These are phyloP conservation scores for Sterrhoptilus dennistouni DNA, from an alignment of 2,113 vertebrate species.

Conservation along the genomic window DNA sequence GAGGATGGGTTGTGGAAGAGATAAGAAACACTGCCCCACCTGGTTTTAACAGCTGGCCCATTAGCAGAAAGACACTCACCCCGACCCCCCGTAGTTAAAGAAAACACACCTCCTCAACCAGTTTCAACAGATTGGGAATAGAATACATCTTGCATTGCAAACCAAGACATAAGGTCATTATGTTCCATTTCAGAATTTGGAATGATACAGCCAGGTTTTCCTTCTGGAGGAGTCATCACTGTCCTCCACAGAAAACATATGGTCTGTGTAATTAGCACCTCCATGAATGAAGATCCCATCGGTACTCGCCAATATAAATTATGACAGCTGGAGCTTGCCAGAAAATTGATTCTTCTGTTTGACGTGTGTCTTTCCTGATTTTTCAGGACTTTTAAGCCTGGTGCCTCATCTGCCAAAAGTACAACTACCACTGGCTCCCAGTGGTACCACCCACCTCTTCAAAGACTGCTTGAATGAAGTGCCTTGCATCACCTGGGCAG, in stretches of 20 bases:
- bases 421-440: not conserved
- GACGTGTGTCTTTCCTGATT: not conserved
- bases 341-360: not conserved
- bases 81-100: too few relatives aligned
- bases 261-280: not conserved
- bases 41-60: too few relatives aligned
- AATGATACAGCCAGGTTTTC: not conserved
- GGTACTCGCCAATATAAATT: not conserved
- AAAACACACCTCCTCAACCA: too few relatives aligned
- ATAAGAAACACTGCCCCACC: too few relatives aligned
- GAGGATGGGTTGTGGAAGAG: too few relatives aligned
- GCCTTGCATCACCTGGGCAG: accelerated
- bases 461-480: not conserved
- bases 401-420: not conserved
- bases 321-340: not conserved
- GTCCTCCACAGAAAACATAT: not conserved
- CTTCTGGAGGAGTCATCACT: not conserved
- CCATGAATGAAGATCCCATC: not conserved
- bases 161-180: not conserved
- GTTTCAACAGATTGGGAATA: too few relatives aligned
- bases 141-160: too few relatives aligned
- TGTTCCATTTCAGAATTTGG: not conserved
- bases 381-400: not conserved
- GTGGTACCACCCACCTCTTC: not conserved
- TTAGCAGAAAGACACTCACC: too few relatives aligned